Base-by-base conservation (phyloP, 2,888 invertebrate genomes). In the Scotopteryx bipunctaria region DNA sequence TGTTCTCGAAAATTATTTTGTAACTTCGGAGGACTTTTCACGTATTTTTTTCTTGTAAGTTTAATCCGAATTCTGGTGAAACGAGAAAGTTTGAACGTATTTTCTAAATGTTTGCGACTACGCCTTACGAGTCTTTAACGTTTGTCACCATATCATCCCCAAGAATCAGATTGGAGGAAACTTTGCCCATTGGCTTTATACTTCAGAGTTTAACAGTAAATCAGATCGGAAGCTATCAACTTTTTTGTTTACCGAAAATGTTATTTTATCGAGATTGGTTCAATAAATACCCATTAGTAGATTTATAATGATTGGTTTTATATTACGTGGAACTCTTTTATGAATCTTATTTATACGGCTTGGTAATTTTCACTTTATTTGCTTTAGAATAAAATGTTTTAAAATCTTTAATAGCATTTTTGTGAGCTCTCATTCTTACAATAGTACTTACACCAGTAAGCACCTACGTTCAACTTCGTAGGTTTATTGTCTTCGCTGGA, bases 401-500 rank as follows among this genome's bases (percentile, higher is more conserved):
- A 13, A 35, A 52, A 31, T 41, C 35, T 4, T 31, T 23, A 0
- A 38, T 21, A 11, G 38, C 23, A 38, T 23, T 40, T 43, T 21
- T 44, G 33, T 53, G 55, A 27, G 27, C 9, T n/a, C 41, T 27
- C 48, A 36, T 38, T 38, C 13, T 33, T 16, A 43, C 32, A 43
- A 38, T 44, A 36, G 31, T 33, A 43, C 43, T 37, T 36, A 38
- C 31, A 42, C 32, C 23, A 17, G 17, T 16, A 8, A 31, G 47
- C 25, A 50, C n/a, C n/a, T n/a, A n/a, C 64, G 69, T 55, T 64
- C 61, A 78, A 81, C 77, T 81, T 79, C 65, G 64, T 69, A 71
- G 70, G 71, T 81, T 80, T 81, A 82, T 79, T 79, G 77, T 75
- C 77, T 79, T 72, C 66, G 69, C 61, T 72, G 71, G 78, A 80